Evolutionary conservation across 1,140 invertebrate species (phyloP).

Genomic region (Linepithema humile): DNA sequence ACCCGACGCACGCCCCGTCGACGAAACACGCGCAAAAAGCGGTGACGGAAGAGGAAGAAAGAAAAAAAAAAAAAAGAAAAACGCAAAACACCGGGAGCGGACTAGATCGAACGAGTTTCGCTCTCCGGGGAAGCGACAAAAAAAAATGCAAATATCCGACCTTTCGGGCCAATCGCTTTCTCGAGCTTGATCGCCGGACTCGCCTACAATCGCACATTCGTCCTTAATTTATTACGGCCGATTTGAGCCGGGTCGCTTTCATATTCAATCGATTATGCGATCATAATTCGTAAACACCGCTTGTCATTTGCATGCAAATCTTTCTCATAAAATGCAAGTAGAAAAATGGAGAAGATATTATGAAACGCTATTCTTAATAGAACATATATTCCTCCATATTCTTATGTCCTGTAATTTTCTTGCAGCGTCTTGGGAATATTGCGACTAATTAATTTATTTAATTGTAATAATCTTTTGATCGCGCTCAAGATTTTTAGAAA

Average conservation of each 20-base stretch:
- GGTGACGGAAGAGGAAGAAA: not conserved
- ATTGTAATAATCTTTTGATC: not conserved
- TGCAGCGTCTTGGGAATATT: too few species aligned
- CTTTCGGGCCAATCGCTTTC: slow-evolving; percentile 45
- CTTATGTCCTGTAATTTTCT: too few species aligned
- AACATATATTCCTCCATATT: not conserved
- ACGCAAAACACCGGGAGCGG: not conserved
- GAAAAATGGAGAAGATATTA: not conserved
- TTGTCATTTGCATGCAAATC: slow-evolving; percentile 16
- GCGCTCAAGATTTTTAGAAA: not conserved
- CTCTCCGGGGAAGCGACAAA: not conserved
- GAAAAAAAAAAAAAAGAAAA: not conserved
- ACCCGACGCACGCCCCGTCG: not conserved
- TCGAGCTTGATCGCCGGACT: slow-evolving; percentile 1
- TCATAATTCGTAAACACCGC: slow-evolving; percentile 3
- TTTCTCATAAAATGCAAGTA: slow-evolving; percentile 14
- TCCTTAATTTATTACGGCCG: not conserved
- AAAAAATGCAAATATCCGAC: slow-evolving; percentile 58
- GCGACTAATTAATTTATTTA: not conserved
- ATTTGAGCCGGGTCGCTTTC: slow-evolving; percentile 35
- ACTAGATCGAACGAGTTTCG: not conserved
- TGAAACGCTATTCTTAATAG: not conserved
- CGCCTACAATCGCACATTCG: not conserved
- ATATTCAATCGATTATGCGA: slow-evolving; percentile 7
- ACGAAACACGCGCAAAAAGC: slow-evolving; percentile 2